Evolutionary conservation across 2,888 invertebrate species (phyloP).

Genomic region (Harmothoe impar): DNA sequence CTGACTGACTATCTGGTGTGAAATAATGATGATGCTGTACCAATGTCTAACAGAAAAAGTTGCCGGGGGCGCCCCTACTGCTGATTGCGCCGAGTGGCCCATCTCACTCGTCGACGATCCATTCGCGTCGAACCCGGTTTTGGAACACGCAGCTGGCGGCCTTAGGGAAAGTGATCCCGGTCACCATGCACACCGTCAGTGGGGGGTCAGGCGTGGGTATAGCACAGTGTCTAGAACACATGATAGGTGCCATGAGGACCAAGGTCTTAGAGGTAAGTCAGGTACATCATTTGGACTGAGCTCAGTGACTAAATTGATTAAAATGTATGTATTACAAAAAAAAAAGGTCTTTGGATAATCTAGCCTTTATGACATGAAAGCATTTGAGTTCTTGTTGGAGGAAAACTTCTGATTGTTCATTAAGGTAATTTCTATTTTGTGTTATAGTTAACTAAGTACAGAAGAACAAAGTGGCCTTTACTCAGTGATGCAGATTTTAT

Average conservation of each 20-base stretch:
- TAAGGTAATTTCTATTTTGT: too few relatives aligned
- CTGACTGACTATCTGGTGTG: too few relatives aligned
- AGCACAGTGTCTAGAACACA: conserved; percentile 83
- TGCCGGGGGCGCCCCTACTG: conserved; percentile 86
- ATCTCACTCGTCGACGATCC: conserved; percentile 73
- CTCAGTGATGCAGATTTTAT: too few relatives aligned
- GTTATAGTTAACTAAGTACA: too few relatives aligned
- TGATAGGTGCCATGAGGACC: conserved; percentile 86
- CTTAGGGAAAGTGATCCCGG: conserved; percentile 88
- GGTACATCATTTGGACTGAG: too few relatives aligned
- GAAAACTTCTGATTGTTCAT: too few relatives aligned
- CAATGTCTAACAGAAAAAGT: conserved; percentile 85
- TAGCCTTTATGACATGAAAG: too few relatives aligned
- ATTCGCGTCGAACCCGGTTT: conserved; percentile 87
- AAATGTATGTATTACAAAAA: conserved; percentile 1
- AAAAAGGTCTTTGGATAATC: neutral
- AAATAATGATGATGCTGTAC: too few relatives aligned
- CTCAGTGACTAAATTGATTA: too few relatives aligned
- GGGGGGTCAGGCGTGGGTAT: conserved; percentile 78
- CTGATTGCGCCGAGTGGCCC: conserved; percentile 83
- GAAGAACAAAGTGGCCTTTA: too few relatives aligned
- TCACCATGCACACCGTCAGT: conserved; percentile 85
- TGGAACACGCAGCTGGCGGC: conserved; percentile 89
- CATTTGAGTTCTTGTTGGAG: too few relatives aligned
- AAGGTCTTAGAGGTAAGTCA: conserved; percentile 87